phyloP scores from a whole-genome alignment of 1,140 invertebrate genomes.

The Matsumurasca onukii region DNA sequence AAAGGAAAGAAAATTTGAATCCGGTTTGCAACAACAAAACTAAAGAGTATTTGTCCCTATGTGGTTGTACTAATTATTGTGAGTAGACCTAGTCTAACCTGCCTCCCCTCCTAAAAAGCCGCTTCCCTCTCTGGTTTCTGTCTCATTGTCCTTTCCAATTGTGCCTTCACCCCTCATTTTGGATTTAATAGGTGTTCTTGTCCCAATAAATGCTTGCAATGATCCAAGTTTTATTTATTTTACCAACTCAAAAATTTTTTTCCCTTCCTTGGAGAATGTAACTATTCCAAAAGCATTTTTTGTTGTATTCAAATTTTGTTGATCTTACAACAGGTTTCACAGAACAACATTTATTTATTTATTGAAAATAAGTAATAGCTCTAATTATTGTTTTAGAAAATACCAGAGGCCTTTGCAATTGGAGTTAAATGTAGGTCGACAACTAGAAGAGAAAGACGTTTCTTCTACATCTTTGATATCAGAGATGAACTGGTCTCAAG shows the following conservation, averaged over 20 bases:
- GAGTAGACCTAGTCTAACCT: background rate
- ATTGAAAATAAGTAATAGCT: background rate
- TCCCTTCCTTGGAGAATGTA: no score
- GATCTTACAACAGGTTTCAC: background rate
- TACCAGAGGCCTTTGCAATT: background rate
- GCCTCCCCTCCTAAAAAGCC: no score
- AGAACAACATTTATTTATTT: background rate
- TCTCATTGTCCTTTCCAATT: background rate
- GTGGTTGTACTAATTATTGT: background rate
- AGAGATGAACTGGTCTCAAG: slow-evolving; percentile 1
- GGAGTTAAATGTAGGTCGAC: no score
- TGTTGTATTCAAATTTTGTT: background rate
- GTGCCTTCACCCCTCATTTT: background rate
- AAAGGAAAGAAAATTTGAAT: background rate
- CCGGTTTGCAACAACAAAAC: background rate
- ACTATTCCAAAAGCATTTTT: no score
- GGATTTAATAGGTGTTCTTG: background rate
- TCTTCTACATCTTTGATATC: background rate
- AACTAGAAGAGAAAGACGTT: background rate
- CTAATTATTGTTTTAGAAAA: background rate
- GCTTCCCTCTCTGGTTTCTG: no score
- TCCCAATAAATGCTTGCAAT: background rate
- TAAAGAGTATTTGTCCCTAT: background rate
- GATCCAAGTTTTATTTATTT: no score
- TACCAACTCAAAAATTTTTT: no score